These are phyloP conservation scores for Pseudochirops corinnae DNA, from an alignment of 2,797 vertebrate species.

Conservation along the genomic window DNA sequence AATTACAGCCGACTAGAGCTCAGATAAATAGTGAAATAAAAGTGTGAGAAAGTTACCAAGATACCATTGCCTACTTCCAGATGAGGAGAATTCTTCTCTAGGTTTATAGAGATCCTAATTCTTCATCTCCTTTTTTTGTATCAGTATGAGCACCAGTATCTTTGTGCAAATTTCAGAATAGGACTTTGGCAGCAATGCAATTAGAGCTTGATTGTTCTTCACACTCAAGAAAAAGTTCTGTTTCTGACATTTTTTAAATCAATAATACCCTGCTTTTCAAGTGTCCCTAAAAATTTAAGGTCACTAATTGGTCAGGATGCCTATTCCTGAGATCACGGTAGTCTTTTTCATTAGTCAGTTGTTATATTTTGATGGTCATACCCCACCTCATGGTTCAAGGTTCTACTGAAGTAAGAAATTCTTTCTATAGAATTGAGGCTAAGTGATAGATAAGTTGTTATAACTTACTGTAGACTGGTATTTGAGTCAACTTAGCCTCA, in stretches of 20 bases:
- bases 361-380: background rate
- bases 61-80: background rate
- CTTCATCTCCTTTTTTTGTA: background rate
- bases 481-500: background rate
- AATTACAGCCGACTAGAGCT: background rate
- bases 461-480: background rate
- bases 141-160: background rate
- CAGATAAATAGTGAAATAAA: background rate
- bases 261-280: background rate
- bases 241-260: background rate
- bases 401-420: background rate
- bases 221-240: background rate
- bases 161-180: background rate
- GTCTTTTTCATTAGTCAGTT: background rate
- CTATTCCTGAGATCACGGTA: background rate
- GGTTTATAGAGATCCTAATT: background rate
- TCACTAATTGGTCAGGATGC: background rate
- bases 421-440: background rate
- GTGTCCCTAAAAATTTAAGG: background rate
- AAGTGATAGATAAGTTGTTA: background rate
- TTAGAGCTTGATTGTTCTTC: background rate
- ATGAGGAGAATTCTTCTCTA: background rate
- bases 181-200: background rate
- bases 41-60: background rate
- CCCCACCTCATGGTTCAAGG: background rate